These are phyloP conservation scores for Caenorhabditis uteleia DNA, from an alignment of 2,888 invertebrate genomes.

Conservation along the genomic window DNA sequence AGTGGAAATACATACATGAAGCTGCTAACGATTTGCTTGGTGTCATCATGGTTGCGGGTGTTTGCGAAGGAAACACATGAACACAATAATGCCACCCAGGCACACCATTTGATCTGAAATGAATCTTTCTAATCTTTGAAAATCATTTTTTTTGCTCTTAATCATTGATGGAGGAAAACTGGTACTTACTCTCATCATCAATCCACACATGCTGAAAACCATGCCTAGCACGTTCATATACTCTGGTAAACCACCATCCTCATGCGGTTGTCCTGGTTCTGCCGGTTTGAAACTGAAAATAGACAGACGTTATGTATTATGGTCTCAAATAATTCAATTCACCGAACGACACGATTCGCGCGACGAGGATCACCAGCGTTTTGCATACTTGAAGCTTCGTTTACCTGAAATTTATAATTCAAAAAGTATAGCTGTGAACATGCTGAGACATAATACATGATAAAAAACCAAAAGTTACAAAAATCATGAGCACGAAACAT, in stretches of 20 bases:
- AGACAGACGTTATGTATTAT: no score
- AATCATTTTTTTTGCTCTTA: neutral
- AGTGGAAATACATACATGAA: conserved; percentile 75
- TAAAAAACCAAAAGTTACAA: no score
- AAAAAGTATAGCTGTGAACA: no score
- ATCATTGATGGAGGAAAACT: no score
- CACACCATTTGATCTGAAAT: conserved; percentile 90
- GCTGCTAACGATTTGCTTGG: conserved; percentile 84
- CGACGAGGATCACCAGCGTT: no score
- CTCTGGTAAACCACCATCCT: no score
- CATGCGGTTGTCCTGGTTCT: conserved; percentile 77
- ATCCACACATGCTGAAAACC: conserved; percentile 98
- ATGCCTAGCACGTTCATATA: conserved; percentile 96
- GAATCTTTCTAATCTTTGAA: neutral
- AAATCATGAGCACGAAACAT: no score
- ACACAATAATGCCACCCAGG: conserved; percentile 97
- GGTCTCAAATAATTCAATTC: no score
- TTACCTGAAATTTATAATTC: no score
- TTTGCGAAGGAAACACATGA: conserved; percentile 98
- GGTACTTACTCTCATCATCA: conserved; percentile 87
- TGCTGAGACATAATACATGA: no score
- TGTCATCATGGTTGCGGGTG: conserved; percentile 91
- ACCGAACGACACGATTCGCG: no score
- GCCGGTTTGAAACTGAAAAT: conserved; percentile 54
- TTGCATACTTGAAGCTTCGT: no score